These are phyloP conservation scores for Pocillopora damicornis DNA, from an alignment of 64 coral and sea anemone species.

Conservation along the genomic window DNA sequence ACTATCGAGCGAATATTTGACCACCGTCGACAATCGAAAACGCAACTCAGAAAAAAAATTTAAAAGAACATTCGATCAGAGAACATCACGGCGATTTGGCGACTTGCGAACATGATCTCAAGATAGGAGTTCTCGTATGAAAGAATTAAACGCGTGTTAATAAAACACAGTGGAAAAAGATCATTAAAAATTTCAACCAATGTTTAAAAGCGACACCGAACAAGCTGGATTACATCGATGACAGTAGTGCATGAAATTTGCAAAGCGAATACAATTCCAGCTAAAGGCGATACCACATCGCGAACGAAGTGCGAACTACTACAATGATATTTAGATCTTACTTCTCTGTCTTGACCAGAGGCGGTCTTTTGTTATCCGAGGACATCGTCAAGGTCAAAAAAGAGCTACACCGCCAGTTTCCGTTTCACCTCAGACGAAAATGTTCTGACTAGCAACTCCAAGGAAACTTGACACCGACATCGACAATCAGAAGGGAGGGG, in stretches of 20 bases:
- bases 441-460: too few relatives aligned
- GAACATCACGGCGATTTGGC: neutral
- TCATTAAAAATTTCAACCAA: neutral
- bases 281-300: neutral
- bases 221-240: neutral
- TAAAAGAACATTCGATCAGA: neutral
- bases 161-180: neutral
- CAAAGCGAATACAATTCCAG: neutral
- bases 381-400: neutral
- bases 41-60: neutral
- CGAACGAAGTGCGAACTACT: neutral
- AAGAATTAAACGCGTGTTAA: neutral
- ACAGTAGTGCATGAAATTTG: constrained; percentile 8
- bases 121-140: neutral
- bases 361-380: constrained; percentile 9
- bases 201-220: neutral
- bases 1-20: neutral
- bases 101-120: too few relatives aligned
- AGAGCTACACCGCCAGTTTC: neutral
- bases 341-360: constrained; percentile 35
- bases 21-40: neutral
- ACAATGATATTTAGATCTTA: neutral
- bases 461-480: neutral
- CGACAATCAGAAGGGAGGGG: neutral
- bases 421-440: neutral